Evolutionary conservation across 2,797 vertebrate genomes (phyloP).

Genomic region (Acestrorhynchus altus): DNA sequence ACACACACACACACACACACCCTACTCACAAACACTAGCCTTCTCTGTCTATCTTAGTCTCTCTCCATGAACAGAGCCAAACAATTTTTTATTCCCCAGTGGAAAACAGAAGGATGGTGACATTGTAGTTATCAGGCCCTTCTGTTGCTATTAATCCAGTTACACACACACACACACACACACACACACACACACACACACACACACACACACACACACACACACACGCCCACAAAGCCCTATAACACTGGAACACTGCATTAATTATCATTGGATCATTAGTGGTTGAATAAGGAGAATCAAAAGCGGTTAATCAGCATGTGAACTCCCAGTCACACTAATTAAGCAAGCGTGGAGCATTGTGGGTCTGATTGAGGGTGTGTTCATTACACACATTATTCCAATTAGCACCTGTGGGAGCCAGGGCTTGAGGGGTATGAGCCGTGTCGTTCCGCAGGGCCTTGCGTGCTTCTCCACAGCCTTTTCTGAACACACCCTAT

Average conservation of each 20-base stretch:
- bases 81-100: constrained; percentile 41
- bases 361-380: constrained; percentile 40
- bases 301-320: constrained; percentile 57
- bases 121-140: constrained; percentile 49
- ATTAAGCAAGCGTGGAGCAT: constrained; percentile 51
- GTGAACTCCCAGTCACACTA: constrained; percentile 51
- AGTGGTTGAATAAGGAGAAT: constrained; percentile 53
- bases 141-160: constrained; percentile 51
- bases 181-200: constrained; percentile 28
- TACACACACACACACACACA: constrained; percentile 6
- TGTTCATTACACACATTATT: constrained; percentile 46
- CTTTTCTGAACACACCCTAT: constrained; percentile 48
- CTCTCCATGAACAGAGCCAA: constrained; percentile 28
- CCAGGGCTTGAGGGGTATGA: constrained; percentile 36
- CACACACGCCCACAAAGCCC: constrained; percentile 11
- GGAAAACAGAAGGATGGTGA: constrained; percentile 54
- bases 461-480: constrained; percentile 50
- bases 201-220: constrained; percentile 26
- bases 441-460: constrained; percentile 12
- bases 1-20: constrained; percentile 33
- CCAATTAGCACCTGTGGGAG: constrained; percentile 53
- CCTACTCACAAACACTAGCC: neutral
- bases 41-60: constrained; percentile 36
- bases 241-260: constrained; percentile 26
- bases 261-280: constrained; percentile 58